A percentile compares a stretch with the other conserved stretches of the same genome.
These are phyloP conservation scores for Acrossocheilus wenchowensis DNA, from an alignment of 2,797 vertebrate genomes.

Conservation along the genomic window DNA sequence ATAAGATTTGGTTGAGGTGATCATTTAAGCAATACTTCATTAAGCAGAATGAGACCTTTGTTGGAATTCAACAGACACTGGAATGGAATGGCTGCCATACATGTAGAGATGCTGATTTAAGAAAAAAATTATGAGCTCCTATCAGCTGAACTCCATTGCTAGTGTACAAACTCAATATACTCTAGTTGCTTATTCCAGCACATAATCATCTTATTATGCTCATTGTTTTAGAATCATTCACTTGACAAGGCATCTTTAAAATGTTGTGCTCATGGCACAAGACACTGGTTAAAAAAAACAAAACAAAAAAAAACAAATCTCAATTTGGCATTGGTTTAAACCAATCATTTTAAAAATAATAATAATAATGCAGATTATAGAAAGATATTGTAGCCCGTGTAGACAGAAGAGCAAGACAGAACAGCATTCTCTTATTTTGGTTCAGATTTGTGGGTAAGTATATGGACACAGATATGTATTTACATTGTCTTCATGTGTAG, in stretches of 20 bases:
- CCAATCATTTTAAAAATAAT: neutral
- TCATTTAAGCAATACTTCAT: neutral
- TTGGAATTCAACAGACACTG: too few species aligned
- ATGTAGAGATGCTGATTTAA: too few species aligned
- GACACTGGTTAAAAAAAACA: neutral
- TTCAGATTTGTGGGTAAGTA: constrained; percentile 27
- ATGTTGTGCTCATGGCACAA: too few species aligned
- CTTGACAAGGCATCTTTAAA: neutral
- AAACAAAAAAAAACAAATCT: too few species aligned
- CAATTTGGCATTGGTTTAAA: neutral
- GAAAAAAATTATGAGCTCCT: neutral
- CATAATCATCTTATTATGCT: neutral
- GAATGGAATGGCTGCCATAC: too few species aligned
- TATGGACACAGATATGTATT: constrained; percentile 61
- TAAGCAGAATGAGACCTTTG: neutral
- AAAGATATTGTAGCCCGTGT: neutral
- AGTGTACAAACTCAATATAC: neutral
- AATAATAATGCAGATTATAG: neutral
- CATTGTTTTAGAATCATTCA: neutral
- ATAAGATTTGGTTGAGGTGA: neutral
- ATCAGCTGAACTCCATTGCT: neutral
- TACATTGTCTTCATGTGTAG: constrained; percentile 64
- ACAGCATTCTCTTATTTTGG: neutral
- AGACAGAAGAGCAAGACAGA: neutral
- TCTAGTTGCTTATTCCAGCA: neutral